Evolutionary conservation across 2,797 vertebrate species (phyloP), one percentile per base, ranked within the genome.

Genomic region (Spatula clypeata): DNA sequence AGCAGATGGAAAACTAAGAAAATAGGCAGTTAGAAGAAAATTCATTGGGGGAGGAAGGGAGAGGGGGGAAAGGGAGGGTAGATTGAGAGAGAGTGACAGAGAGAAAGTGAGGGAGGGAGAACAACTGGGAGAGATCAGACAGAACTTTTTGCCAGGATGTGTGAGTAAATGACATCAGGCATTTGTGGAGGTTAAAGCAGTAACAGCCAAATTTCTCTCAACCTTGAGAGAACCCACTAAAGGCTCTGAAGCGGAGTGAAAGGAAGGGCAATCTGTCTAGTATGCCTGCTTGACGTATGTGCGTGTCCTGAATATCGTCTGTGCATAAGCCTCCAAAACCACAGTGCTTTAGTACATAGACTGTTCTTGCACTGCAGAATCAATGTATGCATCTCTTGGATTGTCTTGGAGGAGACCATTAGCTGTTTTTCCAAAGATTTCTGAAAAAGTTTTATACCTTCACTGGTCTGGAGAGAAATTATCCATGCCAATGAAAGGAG

Each of bases 121-220:
- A 2, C 38, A 77, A 58, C 26, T 54, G 36, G 23, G 49, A 91
- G 36, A 65, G 72, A 76, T n/a, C 70, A 93, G 73, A 72, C 10
- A 49, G 79, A 89, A 72, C 32, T 32, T 93, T 95, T 92, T 95
- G 64, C 88, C 64, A 86, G 40, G 13, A 54, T 38, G 27, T 88
- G 61, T 55, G 40, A 91, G 67, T 73, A 96, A 96, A 93, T 67
- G 62, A 94, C 47, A 77, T 84, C 86, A 88, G 57, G 44, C 57
- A 40, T 76, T 91, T 91, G 44, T 67, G 45, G 40, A 91, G 88
- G 93, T 65, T 81, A 75, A 93, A 97, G 32, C 31, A 83, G 38
- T 44, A 79, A 90, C 65, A 91, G 89, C 54, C 47, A 85, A 89
- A 69, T 94, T 93, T 95, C 77, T 89, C 81, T 96, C 79, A 95